Evolutionary conservation across 2,797 vertebrate genomes (phyloP).

Genomic region (Anabacerthia variegaticeps): DNA sequence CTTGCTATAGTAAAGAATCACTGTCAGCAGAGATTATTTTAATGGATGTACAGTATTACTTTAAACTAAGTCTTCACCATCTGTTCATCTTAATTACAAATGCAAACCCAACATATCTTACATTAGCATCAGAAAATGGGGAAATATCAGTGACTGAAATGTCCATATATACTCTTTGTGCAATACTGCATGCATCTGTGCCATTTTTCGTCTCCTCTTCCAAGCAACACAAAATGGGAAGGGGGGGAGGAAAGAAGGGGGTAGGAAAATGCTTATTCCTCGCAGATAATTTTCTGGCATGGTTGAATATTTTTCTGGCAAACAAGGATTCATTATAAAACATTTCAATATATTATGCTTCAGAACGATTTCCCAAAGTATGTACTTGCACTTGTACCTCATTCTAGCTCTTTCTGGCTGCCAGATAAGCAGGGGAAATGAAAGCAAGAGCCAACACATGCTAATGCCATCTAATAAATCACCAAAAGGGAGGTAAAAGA

Average conservation of each 20-base stretch:
- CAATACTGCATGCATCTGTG: conserved; percentile 75
- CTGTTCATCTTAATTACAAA: conserved; percentile 82
- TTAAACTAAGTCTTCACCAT: conserved; percentile 79
- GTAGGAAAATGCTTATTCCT: conserved; percentile 56
- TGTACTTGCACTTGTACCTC: conserved; percentile 10
- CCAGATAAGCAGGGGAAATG: conserved; percentile 42
- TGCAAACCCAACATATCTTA: conserved; percentile 80
- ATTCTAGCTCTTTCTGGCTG: conserved; percentile 34
- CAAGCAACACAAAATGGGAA: conserved; percentile 64
- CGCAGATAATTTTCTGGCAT: conserved; percentile 67
- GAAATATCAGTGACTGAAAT: conserved; percentile 75
- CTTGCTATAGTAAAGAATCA: conserved; percentile 74
- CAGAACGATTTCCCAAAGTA: conserved; percentile 66
- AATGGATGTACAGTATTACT: conserved; percentile 80
- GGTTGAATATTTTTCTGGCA: conserved; percentile 67
- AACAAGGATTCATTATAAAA: conserved; percentile 70
- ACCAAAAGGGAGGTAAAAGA: conserved; percentile 8
- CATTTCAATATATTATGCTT: conserved; percentile 65
- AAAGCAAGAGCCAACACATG: conserved; percentile 25
- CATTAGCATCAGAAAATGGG: conserved; percentile 82
- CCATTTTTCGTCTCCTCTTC: conserved; percentile 64
- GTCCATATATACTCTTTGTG: conserved; percentile 77
- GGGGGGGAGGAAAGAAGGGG: conserved; percentile 27
- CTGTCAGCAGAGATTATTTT: conserved; percentile 81
- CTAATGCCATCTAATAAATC: conserved; percentile 54